Percentiles rank a stretch among this genome's conserved stretches.
Evolutionary conservation across 2,888 invertebrate species (phyloP).

Genomic region (Hipparchia sbordonii): DNA sequence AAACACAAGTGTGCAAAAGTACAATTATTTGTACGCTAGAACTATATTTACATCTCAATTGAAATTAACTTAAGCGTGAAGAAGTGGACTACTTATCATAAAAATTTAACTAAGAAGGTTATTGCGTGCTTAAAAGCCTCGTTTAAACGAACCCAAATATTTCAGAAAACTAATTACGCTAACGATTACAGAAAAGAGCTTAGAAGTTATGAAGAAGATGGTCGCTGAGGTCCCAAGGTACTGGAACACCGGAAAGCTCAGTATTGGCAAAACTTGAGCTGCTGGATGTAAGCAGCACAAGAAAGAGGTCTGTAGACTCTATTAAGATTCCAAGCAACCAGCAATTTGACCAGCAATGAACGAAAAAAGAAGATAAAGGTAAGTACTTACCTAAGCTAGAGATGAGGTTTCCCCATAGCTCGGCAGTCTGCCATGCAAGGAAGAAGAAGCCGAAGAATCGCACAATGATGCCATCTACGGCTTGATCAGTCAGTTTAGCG

Average conservation of each 20-base stretch:
- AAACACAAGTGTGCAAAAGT: not conserved
- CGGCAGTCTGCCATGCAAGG: slow-evolving; percentile 97
- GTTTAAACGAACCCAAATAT: slow-evolving; percentile 30
- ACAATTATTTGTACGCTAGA: not conserved
- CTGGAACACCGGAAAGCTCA: too few relatives aligned
- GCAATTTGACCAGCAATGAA: too few relatives aligned
- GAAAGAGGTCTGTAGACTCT: too few relatives aligned
- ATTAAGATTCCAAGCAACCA: too few relatives aligned
- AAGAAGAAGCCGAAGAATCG: slow-evolving; percentile 99
- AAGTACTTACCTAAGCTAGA: slow-evolving; percentile 92
- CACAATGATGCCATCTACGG: slow-evolving; percentile 96
- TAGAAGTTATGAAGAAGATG: not conserved
- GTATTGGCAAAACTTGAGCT: too few relatives aligned
- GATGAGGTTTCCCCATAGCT: slow-evolving; percentile 97
- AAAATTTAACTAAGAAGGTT: slow-evolving; percentile 24
- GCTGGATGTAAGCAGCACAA: too few relatives aligned
- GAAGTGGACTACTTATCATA: slow-evolving; percentile 7
- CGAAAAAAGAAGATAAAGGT: not conserved
- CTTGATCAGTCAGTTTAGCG: slow-evolving; percentile 93
- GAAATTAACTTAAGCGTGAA: slow-evolving; percentile 14
- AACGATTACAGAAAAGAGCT: slow-evolving; percentile 16
- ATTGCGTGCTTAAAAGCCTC: slow-evolving; percentile 20
- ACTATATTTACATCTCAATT: slow-evolving; percentile 9
- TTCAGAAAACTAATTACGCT: slow-evolving; percentile 22
- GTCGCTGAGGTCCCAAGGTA: too few relatives aligned